Base-by-base conservation (phyloP, 2,797 vertebrate species). In the Mustela erminea region DNA sequence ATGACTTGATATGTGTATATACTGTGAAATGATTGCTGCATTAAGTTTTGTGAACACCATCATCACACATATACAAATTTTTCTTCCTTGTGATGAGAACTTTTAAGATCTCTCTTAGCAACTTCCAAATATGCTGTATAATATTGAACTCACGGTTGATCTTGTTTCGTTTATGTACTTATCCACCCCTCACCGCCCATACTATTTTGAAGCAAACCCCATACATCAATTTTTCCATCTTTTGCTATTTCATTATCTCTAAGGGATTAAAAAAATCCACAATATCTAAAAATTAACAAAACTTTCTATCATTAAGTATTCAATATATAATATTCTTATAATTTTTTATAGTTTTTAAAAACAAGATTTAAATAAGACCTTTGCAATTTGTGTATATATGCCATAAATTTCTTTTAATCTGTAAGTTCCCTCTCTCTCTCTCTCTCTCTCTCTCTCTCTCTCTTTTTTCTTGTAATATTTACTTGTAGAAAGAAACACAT, bases 381-480 rank as follows among this genome's bases (percentile, higher is more conserved):
- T 56, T 82, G 11, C 18, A 14, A 83, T 92, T 92, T 95, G 56
- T 83, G 25, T 32, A 38, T 60, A 56, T 60, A 52, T 15, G 5
- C n/a, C 60, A 58, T 46, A 12, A 58, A 87, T 93, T 78, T 93
- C 27, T 96, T 78, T 93, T 62, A 43, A 58, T 85, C 29, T 85
- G 6, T 27, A 49, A 72, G 18, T 80, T 78, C 38, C 35, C 2
- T 43, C 62, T 66, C n/a, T n/a, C n/a, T 35, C 35, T 35, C 35
- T 35, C 35, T 35, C 35, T 35, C 35, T 35, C 35, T 35, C 35
- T 35, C 35, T 35, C 35, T 35, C 35, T 35, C 38, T 38, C 38
- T 38, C 38, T 7, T 38, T 60, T 38, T 18, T 9, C 38, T 21
- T 27, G 70, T 70, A 49, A n/a, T 17, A 21, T 43, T 46, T 64